Percentiles rank a stretch among this genome's conserved stretches.
Evolutionary conservation across 2,888 invertebrate genomes (phyloP).

Genomic region (Mimas tiliae): DNA sequence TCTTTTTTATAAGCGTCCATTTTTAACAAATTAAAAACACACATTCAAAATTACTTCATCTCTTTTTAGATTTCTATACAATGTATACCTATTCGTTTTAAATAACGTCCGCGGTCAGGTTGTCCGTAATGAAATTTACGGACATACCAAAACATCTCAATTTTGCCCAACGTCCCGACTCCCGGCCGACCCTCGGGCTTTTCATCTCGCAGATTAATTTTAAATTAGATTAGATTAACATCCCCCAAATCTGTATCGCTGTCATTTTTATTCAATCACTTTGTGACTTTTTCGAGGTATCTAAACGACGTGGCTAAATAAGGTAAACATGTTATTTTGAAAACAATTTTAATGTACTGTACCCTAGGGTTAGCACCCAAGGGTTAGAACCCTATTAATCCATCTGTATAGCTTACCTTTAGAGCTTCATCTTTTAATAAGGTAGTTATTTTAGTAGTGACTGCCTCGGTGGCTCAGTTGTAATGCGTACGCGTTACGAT

Average conservation of each 20-base stretch:
- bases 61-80: not conserved
- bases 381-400: too few species aligned
- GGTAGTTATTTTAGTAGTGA: too few species aligned
- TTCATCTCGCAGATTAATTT: constrained; percentile 76
- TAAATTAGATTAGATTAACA: constrained; percentile 76
- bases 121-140: constrained; percentile 68
- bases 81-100: constrained; percentile 48
- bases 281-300: constrained; percentile 40
- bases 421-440: too few species aligned
- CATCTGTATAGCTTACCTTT: too few species aligned
- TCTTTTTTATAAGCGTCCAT: not conserved
- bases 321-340: not conserved
- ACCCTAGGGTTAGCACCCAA: too few species aligned
- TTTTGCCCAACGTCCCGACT: constrained; percentile 48
- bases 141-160: constrained; percentile 62
- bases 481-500: too few species aligned
- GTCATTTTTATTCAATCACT: constrained; percentile 60
- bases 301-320: not conserved
- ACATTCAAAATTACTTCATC: too few species aligned
- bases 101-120: constrained; percentile 57
- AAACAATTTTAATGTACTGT: not conserved
- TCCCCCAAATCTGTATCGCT: constrained; percentile 61
- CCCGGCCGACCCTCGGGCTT: constrained; percentile 53
- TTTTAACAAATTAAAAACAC: not conserved
- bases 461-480: too few species aligned